Conservation (phyloP, 2,888 invertebrate genomes). For the Unio delphinus region DNA sequence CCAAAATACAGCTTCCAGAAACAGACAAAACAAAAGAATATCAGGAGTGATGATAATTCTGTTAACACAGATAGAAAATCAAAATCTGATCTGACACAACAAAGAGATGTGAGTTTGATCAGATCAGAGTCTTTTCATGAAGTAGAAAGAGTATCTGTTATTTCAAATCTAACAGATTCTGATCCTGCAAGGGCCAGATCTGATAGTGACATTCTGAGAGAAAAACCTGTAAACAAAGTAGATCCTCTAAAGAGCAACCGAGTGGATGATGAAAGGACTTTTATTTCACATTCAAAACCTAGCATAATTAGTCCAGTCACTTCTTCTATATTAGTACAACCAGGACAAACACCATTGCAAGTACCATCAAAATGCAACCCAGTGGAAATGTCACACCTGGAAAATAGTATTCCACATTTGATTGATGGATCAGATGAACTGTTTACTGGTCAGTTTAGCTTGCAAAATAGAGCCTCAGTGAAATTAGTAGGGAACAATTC, state of each 20-base stretch:
- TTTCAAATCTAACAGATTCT: no score
- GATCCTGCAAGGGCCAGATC: no score
- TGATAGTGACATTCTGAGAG: conserved; percentile 2
- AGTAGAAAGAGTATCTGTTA: no score
- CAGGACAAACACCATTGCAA: background rate
- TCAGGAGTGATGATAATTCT: background rate
- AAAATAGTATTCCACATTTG: no score
- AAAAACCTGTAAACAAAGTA: conserved; percentile 41
- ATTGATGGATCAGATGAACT: background rate
- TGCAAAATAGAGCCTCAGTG: background rate
- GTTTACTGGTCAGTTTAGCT: background rate
- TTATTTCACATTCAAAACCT: conserved; percentile 1
- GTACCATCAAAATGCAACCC: background rate
- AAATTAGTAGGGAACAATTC: conserved; percentile 3
- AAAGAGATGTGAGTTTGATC: background rate
- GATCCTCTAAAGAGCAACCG: conserved; percentile 17
- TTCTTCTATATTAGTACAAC: conserved; percentile 7
- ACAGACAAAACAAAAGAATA: background rate
- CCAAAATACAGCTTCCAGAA: conserved; percentile 56
- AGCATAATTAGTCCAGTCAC: conserved; percentile 10
- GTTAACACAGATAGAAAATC: background rate
- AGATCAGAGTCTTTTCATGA: no score
- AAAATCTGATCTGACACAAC: background rate
- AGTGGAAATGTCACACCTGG: no score
- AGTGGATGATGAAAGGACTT: background rate